Conservation (phyloP, 2,888 invertebrate genomes). For the Nudaria mundana region DNA sequence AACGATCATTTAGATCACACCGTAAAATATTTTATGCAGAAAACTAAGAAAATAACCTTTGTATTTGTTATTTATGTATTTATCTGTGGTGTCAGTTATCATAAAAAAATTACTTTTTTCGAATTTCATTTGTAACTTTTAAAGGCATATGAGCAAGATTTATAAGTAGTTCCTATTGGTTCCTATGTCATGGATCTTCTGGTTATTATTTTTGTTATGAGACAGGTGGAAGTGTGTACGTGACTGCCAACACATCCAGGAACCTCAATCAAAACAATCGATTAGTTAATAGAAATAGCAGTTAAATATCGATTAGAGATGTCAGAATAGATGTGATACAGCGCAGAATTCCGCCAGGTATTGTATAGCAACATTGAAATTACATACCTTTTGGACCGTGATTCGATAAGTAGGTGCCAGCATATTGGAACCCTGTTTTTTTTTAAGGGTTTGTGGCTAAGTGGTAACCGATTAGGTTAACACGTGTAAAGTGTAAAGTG, state of each 20-base stretch:
- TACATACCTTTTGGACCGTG: too few relatives aligned
- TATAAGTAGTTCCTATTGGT: too few relatives aligned
- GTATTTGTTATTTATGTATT: too few relatives aligned
- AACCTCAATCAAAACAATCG: slow-evolving; percentile 55
- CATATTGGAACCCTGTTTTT: too few relatives aligned
- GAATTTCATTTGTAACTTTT: too few relatives aligned
- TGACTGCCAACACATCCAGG: slow-evolving; percentile 43
- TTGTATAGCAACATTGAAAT: background rate
- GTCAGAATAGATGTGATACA: slow-evolving; percentile 32
- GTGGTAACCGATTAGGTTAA: too few relatives aligned
- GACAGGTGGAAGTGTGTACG: slow-evolving; percentile 37
- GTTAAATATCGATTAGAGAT: slow-evolving; percentile 48
- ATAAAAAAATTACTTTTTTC: too few relatives aligned
- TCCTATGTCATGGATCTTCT: slow-evolving; percentile 23
- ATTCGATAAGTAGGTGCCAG: too few relatives aligned
- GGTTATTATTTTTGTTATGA: background rate
- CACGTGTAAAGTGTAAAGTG: too few relatives aligned
- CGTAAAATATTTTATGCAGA: background rate
- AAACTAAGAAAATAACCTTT: background rate
- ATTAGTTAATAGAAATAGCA: slow-evolving; percentile 47
- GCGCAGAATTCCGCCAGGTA: background rate
- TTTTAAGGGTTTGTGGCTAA: too few relatives aligned
- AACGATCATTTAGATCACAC: slow-evolving; percentile 12
- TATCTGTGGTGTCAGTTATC: too few relatives aligned
- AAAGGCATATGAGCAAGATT: too few relatives aligned